Evolutionary conservation across 2,113 vertebrate genomes (phyloP), one percentile per base, ranked within the genome.

Genomic region (Alouatta palliata): DNA sequence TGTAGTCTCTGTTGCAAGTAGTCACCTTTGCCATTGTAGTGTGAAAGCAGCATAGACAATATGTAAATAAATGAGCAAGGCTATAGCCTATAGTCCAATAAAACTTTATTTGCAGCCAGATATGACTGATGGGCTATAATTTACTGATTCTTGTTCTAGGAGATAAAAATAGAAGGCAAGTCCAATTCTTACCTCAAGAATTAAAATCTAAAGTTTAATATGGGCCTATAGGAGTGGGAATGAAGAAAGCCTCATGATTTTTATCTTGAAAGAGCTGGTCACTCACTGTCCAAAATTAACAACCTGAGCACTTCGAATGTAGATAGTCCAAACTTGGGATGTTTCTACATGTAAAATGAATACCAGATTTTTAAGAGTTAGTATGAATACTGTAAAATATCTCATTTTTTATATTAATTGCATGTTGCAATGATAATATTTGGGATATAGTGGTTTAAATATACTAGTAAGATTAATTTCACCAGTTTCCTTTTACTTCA

Each of bases 331-430:
- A 81, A 77, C 17, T 4, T 70, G 83, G 83, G 37, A 86, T 86
- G 27, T 79, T 43, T 93, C 3, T 37, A 86, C 79, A 8, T 49
- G 2, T 92, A 81, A 94, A 95, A 82, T 82, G 23, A 58, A 45
- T n/a, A 85, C 3, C 21, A 73, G 1, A 75, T 82, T 91, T 93
- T 89, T n/a, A 94, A 88, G 52, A 91, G 56, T 45, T 76, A 85
- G 17, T 94, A 54, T 91, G 58, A 87, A 89, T 71, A 52, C 49
- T 85, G 8, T 80, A 85, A 91, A 85, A 54, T 58, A 37, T 77
- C 73, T 94, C 61, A 80, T 79, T 97, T 89, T 90, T 64, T 82
- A n/a, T 71, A 54, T 86, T 93, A 40, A 54, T 80, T 92, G 25
- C 13, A 66, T 94, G 30, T 73, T 71, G 3, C 82, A 88, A 35